These are phyloP conservation scores for Pantala flavescens DNA, from an alignment of 1,140 invertebrate genomes.

Conservation along the genomic window DNA sequence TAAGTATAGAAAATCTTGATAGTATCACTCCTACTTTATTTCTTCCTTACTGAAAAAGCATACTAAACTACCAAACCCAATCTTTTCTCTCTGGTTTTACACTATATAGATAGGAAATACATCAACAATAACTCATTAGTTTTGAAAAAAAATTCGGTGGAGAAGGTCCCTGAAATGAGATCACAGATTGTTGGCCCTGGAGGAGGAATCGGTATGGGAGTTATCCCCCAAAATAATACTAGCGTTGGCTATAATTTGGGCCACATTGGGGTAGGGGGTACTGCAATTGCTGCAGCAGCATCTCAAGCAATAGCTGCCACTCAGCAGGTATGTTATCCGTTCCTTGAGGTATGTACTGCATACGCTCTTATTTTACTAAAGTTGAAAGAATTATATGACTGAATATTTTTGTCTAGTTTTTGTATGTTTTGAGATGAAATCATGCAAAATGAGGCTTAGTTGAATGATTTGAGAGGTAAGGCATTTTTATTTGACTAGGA, in stretches of 20 bases:
- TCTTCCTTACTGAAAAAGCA: too few species aligned
- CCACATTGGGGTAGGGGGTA: conserved; percentile 61
- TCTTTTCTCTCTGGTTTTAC: too few species aligned
- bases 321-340: conserved; percentile 56
- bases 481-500: too few species aligned
- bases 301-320: conserved; percentile 94
- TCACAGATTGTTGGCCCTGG: conserved; percentile 23
- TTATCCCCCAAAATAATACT: conserved; percentile 18
- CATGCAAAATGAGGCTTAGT: too few species aligned
- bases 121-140: conserved; percentile 24
- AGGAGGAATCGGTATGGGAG: conserved; percentile 18
- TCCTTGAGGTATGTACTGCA: neutral
- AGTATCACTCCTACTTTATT: too few species aligned
- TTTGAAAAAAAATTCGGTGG: conserved; percentile 15
- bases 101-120: conserved; percentile 24
- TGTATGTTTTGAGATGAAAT: too few species aligned
- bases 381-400: too few species aligned
- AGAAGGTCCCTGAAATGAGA: conserved; percentile 19
- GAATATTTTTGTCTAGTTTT: too few species aligned
- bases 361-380: too few species aligned
- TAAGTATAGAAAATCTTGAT: too few species aligned
- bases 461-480: too few species aligned
- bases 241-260: conserved; percentile 40
- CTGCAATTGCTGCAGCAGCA: conserved; percentile 86
- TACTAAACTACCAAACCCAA: too few species aligned